Evolutionary conservation across 2,113 vertebrate genomes (phyloP).

Genomic region (Uropsilus gracilis): DNA sequence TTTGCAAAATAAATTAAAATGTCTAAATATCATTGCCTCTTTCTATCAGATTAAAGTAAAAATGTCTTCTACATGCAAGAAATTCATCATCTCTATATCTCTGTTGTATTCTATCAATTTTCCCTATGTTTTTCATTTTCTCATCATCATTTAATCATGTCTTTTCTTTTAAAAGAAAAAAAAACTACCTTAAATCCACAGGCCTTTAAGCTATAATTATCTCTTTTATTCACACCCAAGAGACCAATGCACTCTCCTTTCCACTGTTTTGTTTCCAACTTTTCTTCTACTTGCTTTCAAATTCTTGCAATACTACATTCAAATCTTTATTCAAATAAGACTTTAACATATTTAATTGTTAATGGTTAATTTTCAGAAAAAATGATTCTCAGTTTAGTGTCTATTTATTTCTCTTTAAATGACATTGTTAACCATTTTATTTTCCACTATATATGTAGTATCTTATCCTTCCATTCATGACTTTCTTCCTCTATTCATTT

Average conservation of each 20-base stretch:
- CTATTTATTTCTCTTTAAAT: background rate
- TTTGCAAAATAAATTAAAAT: background rate
- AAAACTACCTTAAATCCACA: background rate
- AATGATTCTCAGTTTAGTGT: background rate
- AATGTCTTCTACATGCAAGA: background rate
- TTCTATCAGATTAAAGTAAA: background rate
- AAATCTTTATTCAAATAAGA: background rate
- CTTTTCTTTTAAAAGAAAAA: background rate
- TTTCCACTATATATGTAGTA: background rate
- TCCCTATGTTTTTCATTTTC: background rate
- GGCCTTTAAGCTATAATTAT: background rate
- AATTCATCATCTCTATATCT: background rate
- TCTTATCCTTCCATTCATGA: background rate
- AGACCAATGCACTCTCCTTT: background rate
- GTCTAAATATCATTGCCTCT: background rate
- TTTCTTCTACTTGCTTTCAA: background rate
- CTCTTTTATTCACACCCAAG: background rate
- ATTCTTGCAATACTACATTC: background rate
- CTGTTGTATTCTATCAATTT: background rate
- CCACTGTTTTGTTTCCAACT: background rate
- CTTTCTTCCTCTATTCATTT: background rate
- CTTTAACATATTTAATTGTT: background rate
- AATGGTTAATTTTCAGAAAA: background rate
- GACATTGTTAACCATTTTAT: background rate
- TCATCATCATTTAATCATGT: background rate